Evolutionary conservation across 2,797 vertebrate species (phyloP).

Genomic region (Tokudaia tokunoshimensis): DNA sequence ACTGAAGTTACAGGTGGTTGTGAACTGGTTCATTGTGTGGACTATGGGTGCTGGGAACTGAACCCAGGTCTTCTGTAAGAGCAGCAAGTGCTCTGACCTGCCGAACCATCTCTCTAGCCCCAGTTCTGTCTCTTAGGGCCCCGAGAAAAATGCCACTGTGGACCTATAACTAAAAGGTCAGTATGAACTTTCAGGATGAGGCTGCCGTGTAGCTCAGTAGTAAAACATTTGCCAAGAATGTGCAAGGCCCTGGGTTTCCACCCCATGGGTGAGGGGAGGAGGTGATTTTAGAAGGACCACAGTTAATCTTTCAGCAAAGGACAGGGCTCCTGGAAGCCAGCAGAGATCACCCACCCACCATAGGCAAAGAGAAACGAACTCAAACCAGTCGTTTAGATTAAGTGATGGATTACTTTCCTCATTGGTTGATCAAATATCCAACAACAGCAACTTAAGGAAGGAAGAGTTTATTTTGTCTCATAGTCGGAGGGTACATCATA

Average conservation of each 20-base stretch:
- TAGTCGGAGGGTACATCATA: background rate
- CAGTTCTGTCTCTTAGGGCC: background rate
- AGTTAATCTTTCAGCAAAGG: background rate
- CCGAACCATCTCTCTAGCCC: background rate
- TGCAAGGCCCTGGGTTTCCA: background rate
- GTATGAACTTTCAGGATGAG: background rate
- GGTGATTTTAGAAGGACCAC: background rate
- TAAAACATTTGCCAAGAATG: background rate
- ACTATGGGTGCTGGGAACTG: background rate
- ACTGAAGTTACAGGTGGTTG: background rate
- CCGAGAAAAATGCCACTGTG: background rate
- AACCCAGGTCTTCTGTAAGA: background rate
- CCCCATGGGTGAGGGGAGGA: too few relatives aligned
- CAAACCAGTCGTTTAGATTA: background rate
- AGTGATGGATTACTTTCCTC: background rate
- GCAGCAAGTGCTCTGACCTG: background rate
- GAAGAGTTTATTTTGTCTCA: background rate
- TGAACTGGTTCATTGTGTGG: background rate
- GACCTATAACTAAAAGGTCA: background rate
- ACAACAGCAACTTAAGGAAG: background rate
- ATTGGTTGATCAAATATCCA: background rate
- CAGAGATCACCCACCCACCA: background rate
- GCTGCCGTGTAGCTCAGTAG: background rate
- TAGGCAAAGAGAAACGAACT: background rate
- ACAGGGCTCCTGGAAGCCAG: background rate